These are phyloP conservation scores for Andrena haemorrhoa DNA, from an alignment of 2,888 invertebrate species.

Conservation along the genomic window DNA sequence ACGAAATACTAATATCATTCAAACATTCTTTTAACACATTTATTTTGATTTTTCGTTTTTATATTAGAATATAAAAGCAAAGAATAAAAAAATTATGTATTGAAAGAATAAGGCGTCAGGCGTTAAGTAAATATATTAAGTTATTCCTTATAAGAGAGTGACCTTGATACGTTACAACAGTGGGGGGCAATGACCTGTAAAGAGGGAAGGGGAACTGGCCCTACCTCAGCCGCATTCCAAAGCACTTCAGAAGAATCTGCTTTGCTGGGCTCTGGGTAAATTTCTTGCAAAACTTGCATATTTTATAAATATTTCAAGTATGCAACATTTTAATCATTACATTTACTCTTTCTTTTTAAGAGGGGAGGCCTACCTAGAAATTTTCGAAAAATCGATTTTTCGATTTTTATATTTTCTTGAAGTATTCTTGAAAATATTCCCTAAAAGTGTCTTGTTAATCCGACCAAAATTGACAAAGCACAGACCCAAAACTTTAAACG, in stretches of 20 bases:
- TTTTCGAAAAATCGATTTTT: too few relatives aligned
- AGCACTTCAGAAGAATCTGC: conserved; percentile 69
- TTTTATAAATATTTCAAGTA: neutral
- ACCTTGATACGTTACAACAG: conserved; percentile 64
- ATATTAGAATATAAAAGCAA: neutral
- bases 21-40: neutral
- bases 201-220: conserved; percentile 67
- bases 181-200: conserved; percentile 70
- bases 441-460: too few relatives aligned
- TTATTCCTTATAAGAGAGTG: conserved; percentile 58
- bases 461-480: too few relatives aligned
- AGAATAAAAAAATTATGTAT: neutral
- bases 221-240: conserved; percentile 75
- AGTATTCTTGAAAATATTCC: too few relatives aligned
- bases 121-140: conserved; percentile 11
- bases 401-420: too few relatives aligned
- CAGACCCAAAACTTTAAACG: too few relatives aligned
- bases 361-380: too few relatives aligned
- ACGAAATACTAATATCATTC: conserved; percentile 3
- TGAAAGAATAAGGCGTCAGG: neutral
- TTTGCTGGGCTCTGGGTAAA: conserved; percentile 59
- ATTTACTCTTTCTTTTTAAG: too few relatives aligned
- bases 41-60: neutral
- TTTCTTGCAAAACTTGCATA: conserved; percentile 47
- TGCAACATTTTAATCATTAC: too few relatives aligned